phyloP scores from a whole-genome alignment of 2,113 vertebrate species.

The Tricholaema leucomelas region DNA sequence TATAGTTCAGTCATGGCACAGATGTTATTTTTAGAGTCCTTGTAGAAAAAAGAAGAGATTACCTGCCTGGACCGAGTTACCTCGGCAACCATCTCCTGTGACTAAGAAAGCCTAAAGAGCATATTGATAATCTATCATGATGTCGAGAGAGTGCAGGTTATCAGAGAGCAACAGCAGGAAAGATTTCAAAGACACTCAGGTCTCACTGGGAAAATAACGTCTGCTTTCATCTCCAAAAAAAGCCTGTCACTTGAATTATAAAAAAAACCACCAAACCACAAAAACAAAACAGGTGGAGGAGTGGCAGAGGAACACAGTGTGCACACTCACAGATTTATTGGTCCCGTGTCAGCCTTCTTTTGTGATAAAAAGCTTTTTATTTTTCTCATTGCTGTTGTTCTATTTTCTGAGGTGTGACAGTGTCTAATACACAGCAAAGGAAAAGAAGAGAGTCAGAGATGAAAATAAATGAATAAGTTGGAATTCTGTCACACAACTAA shows the following conservation, averaged over 20 bases:
- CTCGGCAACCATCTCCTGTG: slow-evolving; percentile 83
- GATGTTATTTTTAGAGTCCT: slow-evolving; percentile 75
- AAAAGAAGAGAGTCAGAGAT: not conserved
- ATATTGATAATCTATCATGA: slow-evolving; percentile 93
- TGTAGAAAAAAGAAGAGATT: slow-evolving; percentile 68
- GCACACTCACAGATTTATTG: slow-evolving; percentile 32
- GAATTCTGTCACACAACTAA: not conserved
- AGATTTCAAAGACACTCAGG: slow-evolving; percentile 77
- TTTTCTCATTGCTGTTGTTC: not conserved
- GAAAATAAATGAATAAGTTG: slow-evolving; percentile 4
- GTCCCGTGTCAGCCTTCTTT: slow-evolving; percentile 51
- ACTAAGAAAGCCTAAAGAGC: slow-evolving; percentile 82
- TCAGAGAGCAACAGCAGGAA: slow-evolving; percentile 80
- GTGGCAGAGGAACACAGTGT: not conserved
- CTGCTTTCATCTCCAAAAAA: slow-evolving; percentile 74
- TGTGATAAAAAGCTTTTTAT: slow-evolving; percentile 14
- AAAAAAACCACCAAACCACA: not conserved
- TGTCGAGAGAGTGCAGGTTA: slow-evolving; percentile 81
- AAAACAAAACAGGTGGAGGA: not conserved
- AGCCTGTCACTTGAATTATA: slow-evolving; percentile 55
- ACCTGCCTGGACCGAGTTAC: slow-evolving; percentile 81
- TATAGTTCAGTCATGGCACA: slow-evolving; percentile 24
- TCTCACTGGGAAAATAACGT: slow-evolving; percentile 72
- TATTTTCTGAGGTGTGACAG: slow-evolving; percentile 26
- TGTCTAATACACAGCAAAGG: slow-evolving; percentile 8